A percentile compares a stretch with the other conserved stretches of the same genome.
Conservation (phyloP, 2,113 vertebrate genomes). For the Pygoscelis antarcticus region DNA sequence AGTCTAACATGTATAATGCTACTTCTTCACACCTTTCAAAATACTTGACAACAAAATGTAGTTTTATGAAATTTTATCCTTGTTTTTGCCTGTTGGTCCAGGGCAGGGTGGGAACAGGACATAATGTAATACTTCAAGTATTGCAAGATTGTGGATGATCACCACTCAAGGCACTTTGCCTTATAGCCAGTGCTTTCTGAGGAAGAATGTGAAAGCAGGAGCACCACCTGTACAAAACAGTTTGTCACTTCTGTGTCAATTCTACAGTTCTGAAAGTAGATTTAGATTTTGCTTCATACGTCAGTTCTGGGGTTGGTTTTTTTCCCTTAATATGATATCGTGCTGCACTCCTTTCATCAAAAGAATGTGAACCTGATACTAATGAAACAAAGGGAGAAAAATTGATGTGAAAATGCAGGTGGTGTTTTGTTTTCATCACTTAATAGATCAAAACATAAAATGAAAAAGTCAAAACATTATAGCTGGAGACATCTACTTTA, state of each 20-base stretch:
- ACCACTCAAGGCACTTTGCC: neutral
- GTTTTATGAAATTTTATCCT: neutral
- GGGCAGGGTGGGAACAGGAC: neutral
- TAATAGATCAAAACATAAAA: neutral
- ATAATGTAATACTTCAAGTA: neutral
- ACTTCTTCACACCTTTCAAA: neutral
- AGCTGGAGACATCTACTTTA: neutral
- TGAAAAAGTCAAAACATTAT: neutral
- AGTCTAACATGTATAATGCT: neutral
- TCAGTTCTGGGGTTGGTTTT: neutral
- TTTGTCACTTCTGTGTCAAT: neutral
- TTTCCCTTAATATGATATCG: neutral
- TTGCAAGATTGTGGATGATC: too few relatives aligned
- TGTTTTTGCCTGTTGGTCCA: neutral
- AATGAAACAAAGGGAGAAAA: neutral
- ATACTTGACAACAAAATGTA: neutral
- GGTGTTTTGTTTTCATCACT: neutral
- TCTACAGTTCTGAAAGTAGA: neutral
- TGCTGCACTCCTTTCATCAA: neutral
- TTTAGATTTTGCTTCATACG: neutral
- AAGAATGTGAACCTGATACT: neutral
- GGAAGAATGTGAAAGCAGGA: neutral
- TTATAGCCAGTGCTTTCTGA: neutral
- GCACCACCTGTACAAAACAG: neutral
- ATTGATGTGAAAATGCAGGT: neutral